Conservation (phyloP, 1,140 invertebrate species). For the Mercenaria mercenaria region DNA sequence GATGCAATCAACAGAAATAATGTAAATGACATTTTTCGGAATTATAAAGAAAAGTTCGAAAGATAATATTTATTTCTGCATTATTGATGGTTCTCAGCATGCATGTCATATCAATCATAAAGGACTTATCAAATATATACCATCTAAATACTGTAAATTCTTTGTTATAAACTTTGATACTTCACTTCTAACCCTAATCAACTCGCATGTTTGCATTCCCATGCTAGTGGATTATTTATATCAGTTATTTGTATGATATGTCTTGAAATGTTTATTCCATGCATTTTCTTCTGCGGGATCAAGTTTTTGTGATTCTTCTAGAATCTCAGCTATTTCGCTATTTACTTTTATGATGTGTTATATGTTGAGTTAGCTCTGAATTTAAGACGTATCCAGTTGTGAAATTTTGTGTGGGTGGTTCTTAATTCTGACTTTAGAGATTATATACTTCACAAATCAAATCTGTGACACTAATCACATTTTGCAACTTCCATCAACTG, state of each 20-base stretch:
- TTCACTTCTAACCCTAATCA: not conserved
- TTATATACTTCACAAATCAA: not conserved
- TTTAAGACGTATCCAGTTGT: not conserved
- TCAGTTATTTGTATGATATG: conserved; percentile 1
- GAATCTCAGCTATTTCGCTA: conserved; percentile 5
- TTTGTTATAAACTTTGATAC: conserved; percentile 57
- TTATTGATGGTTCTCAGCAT: conserved; percentile 10
- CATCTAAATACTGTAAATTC: conserved; percentile 50
- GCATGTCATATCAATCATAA: conserved; percentile 18
- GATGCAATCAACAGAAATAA: no score
- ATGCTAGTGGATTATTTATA: conserved; percentile 59
- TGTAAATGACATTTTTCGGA: no score
- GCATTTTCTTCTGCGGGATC: conserved; percentile 7
- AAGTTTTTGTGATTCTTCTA: conserved; percentile 4
- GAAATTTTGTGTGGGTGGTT: conserved; percentile 7
- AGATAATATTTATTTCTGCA: not conserved
- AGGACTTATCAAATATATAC: conserved; percentile 20
- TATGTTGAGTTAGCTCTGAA: not conserved
- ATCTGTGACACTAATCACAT: not conserved
- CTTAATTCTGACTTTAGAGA: not conserved
- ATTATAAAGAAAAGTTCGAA: no score
- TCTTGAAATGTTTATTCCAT: conserved; percentile 52
- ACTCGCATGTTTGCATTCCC: conserved; percentile 40
- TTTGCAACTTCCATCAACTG: no score
- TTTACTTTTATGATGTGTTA: not conserved